Evolutionary conservation across 2,888 invertebrate species (phyloP), one percentile per base, ranked within the genome.

Genomic region (Girardia tigrina): DNA sequence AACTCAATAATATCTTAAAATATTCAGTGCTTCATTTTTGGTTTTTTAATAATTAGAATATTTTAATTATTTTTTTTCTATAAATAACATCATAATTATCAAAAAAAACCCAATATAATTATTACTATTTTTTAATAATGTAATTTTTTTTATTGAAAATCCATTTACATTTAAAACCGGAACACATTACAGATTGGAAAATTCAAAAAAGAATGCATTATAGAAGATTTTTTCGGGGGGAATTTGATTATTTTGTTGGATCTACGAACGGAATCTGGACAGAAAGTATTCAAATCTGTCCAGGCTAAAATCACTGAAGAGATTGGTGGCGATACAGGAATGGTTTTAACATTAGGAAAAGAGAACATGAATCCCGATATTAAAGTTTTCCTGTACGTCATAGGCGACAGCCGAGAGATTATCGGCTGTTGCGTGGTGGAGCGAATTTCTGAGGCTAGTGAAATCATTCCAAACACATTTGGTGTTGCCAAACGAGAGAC

Each of bases 381-480:
- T 16, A 36, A 36, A 36, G 36, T 36, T 8, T 36, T 36, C 16
- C 36, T 36, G 8, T 36, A 36, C 16, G 16, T 36, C 16, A 16
- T 12, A 12, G 12, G 16, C 16, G 12, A 36, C 16, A 36, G 16
- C 8, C 8, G 16, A 12, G 71, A 28, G 20, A 71, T 71, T 1
- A 27, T 71, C 8, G 71, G 71, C n/a, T 71, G 71, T 28, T 71
- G 71, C 71, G 26, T 71, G n/a, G 71, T 27, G 71, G 26, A 28
- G 20, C 26, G n/a, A 4, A 71, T 71, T n/a, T n/a, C n/a, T 1
- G 20, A 27, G 2, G 71, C 71, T n/a, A 26, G n/a, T 28, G 20
- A 28, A 27, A 27, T 71, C 20, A 27, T 71, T 27, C 71, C 71
- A n/a, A 27, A 27, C 6, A n/a, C 2, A 14, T 27, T 28, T 28